Evolutionary conservation across 2,113 vertebrate species (phyloP).

Genomic region (Corvus cornix): DNA sequence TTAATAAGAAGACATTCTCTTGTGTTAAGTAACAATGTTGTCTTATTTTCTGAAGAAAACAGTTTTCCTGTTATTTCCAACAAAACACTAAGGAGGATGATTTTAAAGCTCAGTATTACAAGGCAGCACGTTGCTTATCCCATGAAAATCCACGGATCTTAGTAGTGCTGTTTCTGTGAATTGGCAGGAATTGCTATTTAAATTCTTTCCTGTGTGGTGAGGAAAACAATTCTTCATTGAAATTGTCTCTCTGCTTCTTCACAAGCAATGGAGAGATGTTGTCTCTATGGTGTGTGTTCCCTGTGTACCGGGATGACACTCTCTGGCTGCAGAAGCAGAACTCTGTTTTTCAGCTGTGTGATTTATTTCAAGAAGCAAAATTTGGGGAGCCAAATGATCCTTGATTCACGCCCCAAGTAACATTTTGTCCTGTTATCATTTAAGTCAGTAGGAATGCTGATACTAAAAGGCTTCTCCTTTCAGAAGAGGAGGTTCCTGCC

Average conservation of each 20-base stretch:
- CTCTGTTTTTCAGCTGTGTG: neutral
- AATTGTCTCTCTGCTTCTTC: neutral
- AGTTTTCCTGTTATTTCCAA: neutral
- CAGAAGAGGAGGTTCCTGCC: neutral
- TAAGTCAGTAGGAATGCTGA: neutral
- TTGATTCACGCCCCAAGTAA: neutral
- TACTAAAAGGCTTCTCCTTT: neutral
- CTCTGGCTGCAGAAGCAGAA: neutral
- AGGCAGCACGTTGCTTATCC: neutral
- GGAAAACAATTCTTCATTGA: conserved; percentile 49
- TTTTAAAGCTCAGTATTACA: neutral
- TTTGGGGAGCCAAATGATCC: neutral
- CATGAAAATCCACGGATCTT: neutral
- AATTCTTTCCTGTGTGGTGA: conserved; percentile 52
- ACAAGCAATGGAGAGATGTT: neutral
- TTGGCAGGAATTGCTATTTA: conserved; percentile 60
- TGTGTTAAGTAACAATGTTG: neutral
- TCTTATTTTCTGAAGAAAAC: neutral
- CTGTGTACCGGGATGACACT: neutral
- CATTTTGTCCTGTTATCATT: neutral
- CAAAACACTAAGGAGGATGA: neutral
- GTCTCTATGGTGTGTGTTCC: neutral
- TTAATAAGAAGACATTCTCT: neutral
- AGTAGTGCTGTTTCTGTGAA: conserved; percentile 22
- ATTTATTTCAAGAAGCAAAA: neutral